Percentiles rank a stretch among this genome's conserved stretches.
Evolutionary conservation across 2,113 vertebrate species (phyloP).

Genomic region (Pseudorhombus dupliciocellatus): DNA sequence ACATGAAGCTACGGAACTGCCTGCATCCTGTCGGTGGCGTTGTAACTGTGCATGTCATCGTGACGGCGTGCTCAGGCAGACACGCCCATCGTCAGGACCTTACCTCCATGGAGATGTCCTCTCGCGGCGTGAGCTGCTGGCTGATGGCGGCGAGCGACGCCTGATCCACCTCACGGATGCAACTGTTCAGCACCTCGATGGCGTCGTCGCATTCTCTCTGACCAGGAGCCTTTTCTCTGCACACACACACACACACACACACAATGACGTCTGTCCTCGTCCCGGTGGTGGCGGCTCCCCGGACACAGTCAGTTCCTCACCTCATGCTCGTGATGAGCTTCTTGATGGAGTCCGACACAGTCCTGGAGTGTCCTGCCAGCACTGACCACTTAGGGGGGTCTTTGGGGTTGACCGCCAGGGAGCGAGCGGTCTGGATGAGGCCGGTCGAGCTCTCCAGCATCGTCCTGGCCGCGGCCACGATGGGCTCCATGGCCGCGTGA

Average conservation of each 20-base stretch:
- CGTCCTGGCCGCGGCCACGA: conserved; percentile 88
- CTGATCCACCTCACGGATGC: conserved; percentile 94
- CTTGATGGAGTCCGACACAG: conserved; percentile 97
- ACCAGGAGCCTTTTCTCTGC: conserved; percentile 96
- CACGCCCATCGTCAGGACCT: too few relatives aligned
- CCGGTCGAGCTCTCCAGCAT: conserved; percentile 96
- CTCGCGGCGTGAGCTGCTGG: conserved; percentile 92
- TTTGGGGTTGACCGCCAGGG: conserved; percentile 95
- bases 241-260: conserved; percentile 18
- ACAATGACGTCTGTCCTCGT: too few relatives aligned
- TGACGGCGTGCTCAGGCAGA: too few relatives aligned
- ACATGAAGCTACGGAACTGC: background rate
- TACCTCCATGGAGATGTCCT: conserved; percentile 97
- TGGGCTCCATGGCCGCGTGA: conserved; percentile 93
- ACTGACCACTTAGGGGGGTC: conserved; percentile 96
- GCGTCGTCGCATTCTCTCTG: conserved; percentile 95
- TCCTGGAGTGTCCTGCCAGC: conserved; percentile 94
- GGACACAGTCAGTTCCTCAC: conserved; percentile 75
- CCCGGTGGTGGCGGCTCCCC: too few relatives aligned
- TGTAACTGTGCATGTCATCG: background rate
- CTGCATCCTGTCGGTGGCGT: background rate
- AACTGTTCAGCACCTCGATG: conserved; percentile 91
- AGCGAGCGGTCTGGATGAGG: conserved; percentile 94
- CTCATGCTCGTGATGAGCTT: conserved; percentile 98
- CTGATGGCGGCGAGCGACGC: conserved; percentile 95